A percentile compares a stretch with the other conserved stretches of the same genome.
Conservation (phyloP, 2,888 invertebrate species). For the Priocnemis perturbator region DNA sequence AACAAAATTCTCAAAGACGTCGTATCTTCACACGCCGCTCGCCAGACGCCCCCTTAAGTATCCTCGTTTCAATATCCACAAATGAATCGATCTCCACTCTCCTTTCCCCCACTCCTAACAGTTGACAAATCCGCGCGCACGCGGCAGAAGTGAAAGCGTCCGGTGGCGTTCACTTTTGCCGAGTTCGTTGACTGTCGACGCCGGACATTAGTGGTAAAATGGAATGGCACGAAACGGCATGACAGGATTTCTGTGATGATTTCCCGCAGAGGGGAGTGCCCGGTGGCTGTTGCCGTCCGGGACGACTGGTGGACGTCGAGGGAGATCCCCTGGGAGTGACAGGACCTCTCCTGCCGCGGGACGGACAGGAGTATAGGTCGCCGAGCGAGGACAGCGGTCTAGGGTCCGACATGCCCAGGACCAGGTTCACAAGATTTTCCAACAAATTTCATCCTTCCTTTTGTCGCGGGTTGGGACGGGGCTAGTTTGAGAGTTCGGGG, state of each 20-base stretch:
- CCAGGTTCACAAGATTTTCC: slow-evolving; percentile 60
- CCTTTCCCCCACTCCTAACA: no score
- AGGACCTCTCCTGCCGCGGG: slow-evolving; percentile 71
- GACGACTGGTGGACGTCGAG: slow-evolving; percentile 73
- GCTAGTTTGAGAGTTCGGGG: no score
- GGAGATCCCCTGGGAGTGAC: slow-evolving; percentile 73
- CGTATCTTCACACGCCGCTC: no score
- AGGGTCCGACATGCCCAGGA: slow-evolving; percentile 85
- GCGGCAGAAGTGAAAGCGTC: slow-evolving; percentile 10
- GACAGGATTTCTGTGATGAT: slow-evolving; percentile 64
- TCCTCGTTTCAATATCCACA: no score
- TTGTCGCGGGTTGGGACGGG: no score
- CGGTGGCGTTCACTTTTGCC: slow-evolving; percentile 13
- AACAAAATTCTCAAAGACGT: no score
- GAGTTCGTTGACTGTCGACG: slow-evolving; percentile 43
- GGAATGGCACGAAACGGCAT: slow-evolving; percentile 46
- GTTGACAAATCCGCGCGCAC: no score
- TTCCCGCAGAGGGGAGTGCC: slow-evolving; percentile 71
- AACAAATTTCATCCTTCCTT: background rate
- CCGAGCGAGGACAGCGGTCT: slow-evolving; percentile 97
- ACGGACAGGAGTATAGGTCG: slow-evolving; percentile 86
- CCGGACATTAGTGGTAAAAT: slow-evolving; percentile 32
- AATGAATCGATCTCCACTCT: no score
- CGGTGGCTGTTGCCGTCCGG: slow-evolving; percentile 70
- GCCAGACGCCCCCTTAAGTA: no score